phyloP scores from a whole-genome alignment of 2,888 invertebrate species.

The Mactromeris polynyma region DNA sequence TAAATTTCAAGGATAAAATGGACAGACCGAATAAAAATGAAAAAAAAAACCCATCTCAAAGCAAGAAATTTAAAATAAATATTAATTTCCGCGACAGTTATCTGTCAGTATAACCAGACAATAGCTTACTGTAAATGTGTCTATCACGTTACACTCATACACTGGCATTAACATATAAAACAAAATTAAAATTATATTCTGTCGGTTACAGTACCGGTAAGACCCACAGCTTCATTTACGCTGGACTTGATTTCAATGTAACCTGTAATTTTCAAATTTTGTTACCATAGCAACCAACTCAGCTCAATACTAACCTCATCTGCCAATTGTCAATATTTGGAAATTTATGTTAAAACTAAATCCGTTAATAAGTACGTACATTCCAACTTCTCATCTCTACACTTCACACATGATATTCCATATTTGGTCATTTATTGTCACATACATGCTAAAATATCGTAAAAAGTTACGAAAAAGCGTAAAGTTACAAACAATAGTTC shows the following conservation, averaged over 20 bases:
- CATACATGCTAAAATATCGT: background rate
- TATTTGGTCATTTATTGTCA: constrained; percentile 11
- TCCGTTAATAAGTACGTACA: constrained; percentile 22
- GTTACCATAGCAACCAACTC: constrained; percentile 45
- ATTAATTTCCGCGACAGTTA: background rate
- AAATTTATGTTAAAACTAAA: constrained; percentile 50
- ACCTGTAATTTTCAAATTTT: constrained; percentile 59
- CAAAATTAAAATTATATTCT: constrained; percentile 23
- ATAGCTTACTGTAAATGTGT: background rate
- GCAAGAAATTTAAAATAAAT: background rate
- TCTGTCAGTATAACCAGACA: background rate
- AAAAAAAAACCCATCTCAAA: background rate
- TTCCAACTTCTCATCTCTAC: background rate
- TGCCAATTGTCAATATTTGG: constrained; percentile 45
- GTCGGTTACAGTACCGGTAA: background rate
- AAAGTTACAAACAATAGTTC: background rate
- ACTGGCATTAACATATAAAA: constrained; percentile 14
- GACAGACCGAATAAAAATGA: background rate
- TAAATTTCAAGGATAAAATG: background rate
- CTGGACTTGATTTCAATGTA: constrained; percentile 35
- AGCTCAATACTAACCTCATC: constrained; percentile 53
- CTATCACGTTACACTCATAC: background rate
- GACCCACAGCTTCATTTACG: constrained; percentile 14
- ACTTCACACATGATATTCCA: constrained; percentile 12
- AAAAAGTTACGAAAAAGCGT: background rate